Base-by-base conservation (phyloP, 2,888 invertebrate species). In the Amblyjoppa fuscipennis region DNA sequence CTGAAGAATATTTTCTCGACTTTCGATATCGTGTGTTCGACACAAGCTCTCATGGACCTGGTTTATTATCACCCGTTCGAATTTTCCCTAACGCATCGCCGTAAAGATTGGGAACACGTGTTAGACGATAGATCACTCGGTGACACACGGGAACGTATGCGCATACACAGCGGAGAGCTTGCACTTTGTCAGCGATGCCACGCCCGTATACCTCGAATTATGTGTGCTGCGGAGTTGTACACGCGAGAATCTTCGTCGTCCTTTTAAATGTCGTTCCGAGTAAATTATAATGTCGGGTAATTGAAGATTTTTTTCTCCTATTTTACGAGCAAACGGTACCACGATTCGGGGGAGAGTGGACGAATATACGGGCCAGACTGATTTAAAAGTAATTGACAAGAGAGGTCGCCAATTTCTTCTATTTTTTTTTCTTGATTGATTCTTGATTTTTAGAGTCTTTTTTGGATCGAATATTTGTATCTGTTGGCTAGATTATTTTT, bases 131-230 rank as follows among this genome's bases (percentile, higher is more conserved):
- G 86, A 90, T 91, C 88, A 89, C 87, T 75, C 76, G 84, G 74
- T 64, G 85, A 86, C 86, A 85, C 81, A 74, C 77, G 56, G 75
- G 75, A 41, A 61, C 70, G 45, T 78, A 66, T 53, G 78, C 85
- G 68, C 75, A 53, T 76, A 71, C 73, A 75, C 83, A 56, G 78
- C 81, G 87, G 76, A 73, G 84, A 71, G 84, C 83, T 82, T 85
- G 88, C 89, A 90, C 89, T 91, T 92, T 91, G 92, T 92, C 91
- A 92, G 86, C 87, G 83, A 83, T 81, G 86, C 90, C 90, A 89
- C 91, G 90, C 90, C 90, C 87, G 88, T 82, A 70, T 80, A 87
- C 85, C 86, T 89, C 89, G 45, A 45, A 45, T 45, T 53, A 53
- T 53, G 53, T n/a, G 13, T 20, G 53, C 7, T 9, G 20, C n/a